Conservation (phyloP, 2,113 vertebrate species). For the Mungos mungo region DNA sequence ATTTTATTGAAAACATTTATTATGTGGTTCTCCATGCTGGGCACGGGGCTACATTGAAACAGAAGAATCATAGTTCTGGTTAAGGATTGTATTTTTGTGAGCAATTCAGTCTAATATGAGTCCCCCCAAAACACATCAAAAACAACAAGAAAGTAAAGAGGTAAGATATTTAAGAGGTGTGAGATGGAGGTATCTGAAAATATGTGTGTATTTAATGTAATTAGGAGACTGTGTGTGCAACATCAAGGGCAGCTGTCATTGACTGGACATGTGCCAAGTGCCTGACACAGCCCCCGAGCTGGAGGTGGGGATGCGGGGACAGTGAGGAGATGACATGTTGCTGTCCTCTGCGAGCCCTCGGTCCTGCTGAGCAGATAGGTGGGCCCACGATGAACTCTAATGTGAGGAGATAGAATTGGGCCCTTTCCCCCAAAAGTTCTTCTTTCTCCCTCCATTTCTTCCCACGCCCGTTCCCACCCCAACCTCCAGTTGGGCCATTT, state of each 20-base stretch:
- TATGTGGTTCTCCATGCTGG: background rate
- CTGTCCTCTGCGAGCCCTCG: background rate
- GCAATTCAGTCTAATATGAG: background rate
- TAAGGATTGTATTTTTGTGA: background rate
- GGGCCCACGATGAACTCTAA: background rate
- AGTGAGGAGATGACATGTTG: fast-evolving
- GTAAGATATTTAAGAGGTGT: background rate
- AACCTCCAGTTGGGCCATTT: background rate
- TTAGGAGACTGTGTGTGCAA: background rate
- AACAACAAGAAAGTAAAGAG: background rate
- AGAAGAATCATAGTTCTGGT: background rate
- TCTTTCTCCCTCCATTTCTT: background rate
- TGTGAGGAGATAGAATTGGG: background rate
- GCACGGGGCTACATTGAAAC: background rate
- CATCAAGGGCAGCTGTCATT: background rate
- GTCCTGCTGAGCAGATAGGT: background rate
- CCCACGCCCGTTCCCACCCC: background rate
- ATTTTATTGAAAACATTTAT: background rate
- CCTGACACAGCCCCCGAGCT: background rate
- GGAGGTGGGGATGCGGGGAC: background rate
- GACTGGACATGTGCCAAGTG: background rate
- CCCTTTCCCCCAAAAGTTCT: background rate
- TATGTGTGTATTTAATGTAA: background rate
- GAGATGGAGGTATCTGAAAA: background rate
- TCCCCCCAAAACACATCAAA: background rate